Conservation (phyloP, 2,888 invertebrate species). For the Alitta virens region DNA sequence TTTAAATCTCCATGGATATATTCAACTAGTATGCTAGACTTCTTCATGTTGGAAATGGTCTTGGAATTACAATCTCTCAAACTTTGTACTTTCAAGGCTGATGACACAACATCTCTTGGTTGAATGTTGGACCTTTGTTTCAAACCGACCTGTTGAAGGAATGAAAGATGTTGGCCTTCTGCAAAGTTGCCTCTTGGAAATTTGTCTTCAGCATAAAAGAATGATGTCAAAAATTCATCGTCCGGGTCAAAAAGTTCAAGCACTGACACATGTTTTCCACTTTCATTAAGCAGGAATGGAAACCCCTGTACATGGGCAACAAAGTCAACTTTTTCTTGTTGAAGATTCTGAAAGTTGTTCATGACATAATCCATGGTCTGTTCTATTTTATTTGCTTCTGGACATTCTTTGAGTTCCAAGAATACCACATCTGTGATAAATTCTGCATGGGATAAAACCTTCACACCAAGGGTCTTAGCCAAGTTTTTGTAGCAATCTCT, state of each 20-base stretch:
- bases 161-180: constrained; percentile 13
- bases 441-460: constrained; percentile 5
- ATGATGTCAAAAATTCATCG: constrained; percentile 12
- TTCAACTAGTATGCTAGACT: too few species aligned
- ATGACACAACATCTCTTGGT: too few species aligned
- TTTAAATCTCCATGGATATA: too few species aligned
- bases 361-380: constrained; percentile 22
- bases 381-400: constrained; percentile 3
- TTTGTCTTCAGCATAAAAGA: constrained; percentile 25
- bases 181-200: constrained; percentile 29
- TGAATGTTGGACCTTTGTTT: background rate
- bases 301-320: constrained; percentile 13
- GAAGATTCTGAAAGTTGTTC: constrained; percentile 15
- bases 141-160: constrained; percentile 31
- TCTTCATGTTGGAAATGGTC: too few species aligned
- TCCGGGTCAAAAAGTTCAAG: constrained; percentile 32
- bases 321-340: constrained; percentile 19
- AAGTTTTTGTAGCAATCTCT: constrained; percentile 6
- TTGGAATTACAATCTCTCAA: too few species aligned
- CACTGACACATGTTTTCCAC: constrained; percentile 10
- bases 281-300: constrained; percentile 24
- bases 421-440: constrained; percentile 18
- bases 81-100: too few species aligned
- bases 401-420: constrained; percentile 10
- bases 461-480: constrained; percentile 18